phyloP scores from a whole-genome alignment of 92 coral and sea anemone species.

The Zoanthus solanderi region DNA sequence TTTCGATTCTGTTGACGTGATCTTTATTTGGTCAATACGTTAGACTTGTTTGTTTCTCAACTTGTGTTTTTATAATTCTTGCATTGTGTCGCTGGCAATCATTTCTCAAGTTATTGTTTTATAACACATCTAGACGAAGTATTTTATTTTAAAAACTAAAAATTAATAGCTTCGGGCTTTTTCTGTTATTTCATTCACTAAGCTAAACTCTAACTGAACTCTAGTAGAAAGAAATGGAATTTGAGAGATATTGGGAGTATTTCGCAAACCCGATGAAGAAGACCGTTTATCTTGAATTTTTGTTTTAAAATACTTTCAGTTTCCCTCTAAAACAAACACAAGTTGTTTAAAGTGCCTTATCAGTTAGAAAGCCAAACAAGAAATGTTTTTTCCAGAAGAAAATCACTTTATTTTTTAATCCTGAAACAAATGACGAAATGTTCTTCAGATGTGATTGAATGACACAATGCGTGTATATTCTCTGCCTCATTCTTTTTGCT shows the following conservation, averaged over 20 bases:
- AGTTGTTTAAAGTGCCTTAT: conserved; percentile 33
- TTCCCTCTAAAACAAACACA: conserved; percentile 9
- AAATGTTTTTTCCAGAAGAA: conserved; percentile 23
- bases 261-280: background rate
- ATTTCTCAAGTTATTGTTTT: conserved; percentile 8
- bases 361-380: conserved; percentile 26
- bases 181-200: background rate
- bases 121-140: background rate
- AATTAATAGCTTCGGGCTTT: background rate
- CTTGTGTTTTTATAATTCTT: conserved; percentile 2
- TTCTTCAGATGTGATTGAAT: conserved; percentile 15
- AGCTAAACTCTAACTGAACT: background rate
- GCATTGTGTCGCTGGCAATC: background rate
- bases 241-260: background rate
- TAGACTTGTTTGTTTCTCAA: background rate
- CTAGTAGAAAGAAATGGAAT: background rate
- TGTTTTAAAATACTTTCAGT: background rate
- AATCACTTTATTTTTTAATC: conserved; percentile 26
- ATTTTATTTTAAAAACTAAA: background rate
- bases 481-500: too few species aligned
- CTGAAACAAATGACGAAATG: conserved; percentile 2
- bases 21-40: background rate
- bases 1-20: conserved; percentile 16
- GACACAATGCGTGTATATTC: background rate
- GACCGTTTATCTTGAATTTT: background rate